Conservation (phyloP, 1,140 invertebrate species). For the Zophobas morio region DNA sequence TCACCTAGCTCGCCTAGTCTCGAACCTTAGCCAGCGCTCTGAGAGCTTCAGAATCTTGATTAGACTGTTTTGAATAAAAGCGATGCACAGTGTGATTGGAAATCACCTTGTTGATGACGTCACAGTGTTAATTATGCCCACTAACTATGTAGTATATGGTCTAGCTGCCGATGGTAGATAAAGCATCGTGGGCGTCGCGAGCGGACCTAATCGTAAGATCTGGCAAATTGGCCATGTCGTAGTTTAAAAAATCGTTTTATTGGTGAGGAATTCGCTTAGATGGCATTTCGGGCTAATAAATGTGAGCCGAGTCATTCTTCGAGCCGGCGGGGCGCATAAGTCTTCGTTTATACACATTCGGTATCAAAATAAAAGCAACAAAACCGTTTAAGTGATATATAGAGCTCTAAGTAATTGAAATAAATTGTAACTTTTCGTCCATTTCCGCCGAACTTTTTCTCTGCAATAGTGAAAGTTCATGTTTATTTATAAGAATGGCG, state of each 20-base stretch:
- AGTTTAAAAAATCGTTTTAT: slow-evolving; percentile 36
- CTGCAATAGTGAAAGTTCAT: slow-evolving; percentile 43
- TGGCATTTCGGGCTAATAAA: slow-evolving; percentile 40
- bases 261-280: slow-evolving; percentile 32
- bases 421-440: slow-evolving; percentile 52
- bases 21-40: neutral
- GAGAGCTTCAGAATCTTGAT: slow-evolving; percentile 37
- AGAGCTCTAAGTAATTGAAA: slow-evolving; percentile 50
- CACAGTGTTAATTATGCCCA: slow-evolving; percentile 39
- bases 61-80: slow-evolving; percentile 35
- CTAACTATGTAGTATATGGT: slow-evolving; percentile 41
- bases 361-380: slow-evolving; percentile 48
- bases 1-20: slow-evolving; percentile 30
- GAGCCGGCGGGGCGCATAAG: slow-evolving; percentile 37
- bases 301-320: slow-evolving; percentile 35
- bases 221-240: slow-evolving; percentile 37
- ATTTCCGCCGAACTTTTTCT: slow-evolving; percentile 43
- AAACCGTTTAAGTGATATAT: slow-evolving; percentile 52
- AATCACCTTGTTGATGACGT: slow-evolving; percentile 15
- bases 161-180: slow-evolving; percentile 21
- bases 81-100: slow-evolving; percentile 17
- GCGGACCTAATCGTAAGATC: slow-evolving; percentile 23
- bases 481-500: slow-evolving; percentile 40
- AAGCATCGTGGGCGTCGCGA: slow-evolving; percentile 24
- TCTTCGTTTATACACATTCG: slow-evolving; percentile 49